Conservation (phyloP, 2,888 invertebrate species). For the Caradrina clavipalpis region DNA sequence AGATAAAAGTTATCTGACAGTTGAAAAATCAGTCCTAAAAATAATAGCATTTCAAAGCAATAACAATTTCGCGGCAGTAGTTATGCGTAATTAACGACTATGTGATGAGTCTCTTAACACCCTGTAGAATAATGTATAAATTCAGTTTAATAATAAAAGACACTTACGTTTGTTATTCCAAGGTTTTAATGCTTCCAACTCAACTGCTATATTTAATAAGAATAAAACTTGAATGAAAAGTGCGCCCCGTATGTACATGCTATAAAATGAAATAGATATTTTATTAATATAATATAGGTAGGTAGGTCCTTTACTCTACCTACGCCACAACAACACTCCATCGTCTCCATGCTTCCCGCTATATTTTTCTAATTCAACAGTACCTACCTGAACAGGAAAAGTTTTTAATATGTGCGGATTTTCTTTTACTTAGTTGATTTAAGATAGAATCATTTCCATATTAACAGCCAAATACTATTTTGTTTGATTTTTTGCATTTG, state of each 20-base stretch:
- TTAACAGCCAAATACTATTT: too few species aligned
- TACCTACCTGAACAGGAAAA: constrained; percentile 24
- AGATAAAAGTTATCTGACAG: too few species aligned
- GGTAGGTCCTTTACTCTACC: neutral
- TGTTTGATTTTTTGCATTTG: too few species aligned
- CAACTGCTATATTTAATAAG: constrained; percentile 69
- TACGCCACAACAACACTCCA: constrained; percentile 15
- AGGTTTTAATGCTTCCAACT: constrained; percentile 70
- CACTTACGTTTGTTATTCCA: constrained; percentile 83
- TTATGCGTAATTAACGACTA: too few species aligned
- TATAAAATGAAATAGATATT: constrained; percentile 65
- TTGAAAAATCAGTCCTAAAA: too few species aligned
- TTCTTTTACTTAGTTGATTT: too few species aligned
- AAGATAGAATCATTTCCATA: too few species aligned
- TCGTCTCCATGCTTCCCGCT: constrained; percentile 15
- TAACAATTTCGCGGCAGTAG: too few species aligned
- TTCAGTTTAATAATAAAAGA: neutral
- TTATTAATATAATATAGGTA: constrained; percentile 20
- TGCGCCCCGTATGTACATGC: constrained; percentile 72
- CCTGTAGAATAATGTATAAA: too few species aligned
- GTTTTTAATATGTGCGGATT: too few species aligned
- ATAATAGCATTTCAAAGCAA: too few species aligned
- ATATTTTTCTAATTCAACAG: constrained; percentile 48
- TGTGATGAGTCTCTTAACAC: too few species aligned
- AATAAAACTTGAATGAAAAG: constrained; percentile 73